Percentiles rank a stretch among this genome's conserved stretches.
Evolutionary conservation across 1,140 invertebrate genomes (phyloP).

Genomic region (Sarcophaga peregrina): DNA sequence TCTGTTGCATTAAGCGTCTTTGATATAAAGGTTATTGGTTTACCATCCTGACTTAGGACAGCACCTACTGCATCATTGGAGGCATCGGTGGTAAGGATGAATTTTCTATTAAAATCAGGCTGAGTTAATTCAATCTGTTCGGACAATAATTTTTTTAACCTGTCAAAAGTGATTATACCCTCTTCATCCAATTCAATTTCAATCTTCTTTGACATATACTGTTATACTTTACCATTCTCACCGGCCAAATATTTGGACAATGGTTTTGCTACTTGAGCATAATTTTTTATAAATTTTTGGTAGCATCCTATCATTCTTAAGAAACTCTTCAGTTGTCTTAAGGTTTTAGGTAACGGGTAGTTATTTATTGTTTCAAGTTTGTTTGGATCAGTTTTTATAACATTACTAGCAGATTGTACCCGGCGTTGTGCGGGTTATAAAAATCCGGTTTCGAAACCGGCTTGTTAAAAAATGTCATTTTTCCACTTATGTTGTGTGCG

Average conservation of each 20-base stretch:
- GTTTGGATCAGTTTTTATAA: background rate
- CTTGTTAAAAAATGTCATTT: too few relatives aligned
- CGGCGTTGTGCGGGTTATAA: too few relatives aligned
- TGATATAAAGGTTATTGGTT: too few relatives aligned
- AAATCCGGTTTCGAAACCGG: too few relatives aligned
- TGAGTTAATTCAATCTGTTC: slow-evolving; percentile 59
- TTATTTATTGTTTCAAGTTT: background rate
- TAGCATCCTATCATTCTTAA: background rate
- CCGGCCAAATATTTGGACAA: background rate
- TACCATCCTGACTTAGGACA: slow-evolving; percentile 56
- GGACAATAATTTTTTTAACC: slow-evolving; percentile 62
- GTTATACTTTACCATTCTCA: slow-evolving; percentile 45
- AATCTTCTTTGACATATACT: slow-evolving; percentile 46
- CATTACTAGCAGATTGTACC: too few relatives aligned
- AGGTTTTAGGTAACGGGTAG: background rate
- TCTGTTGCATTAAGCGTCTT: too few relatives aligned
- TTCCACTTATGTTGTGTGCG: too few relatives aligned
- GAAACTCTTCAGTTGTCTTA: background rate
- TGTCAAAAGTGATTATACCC: slow-evolving; percentile 58
- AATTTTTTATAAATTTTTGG: background rate
- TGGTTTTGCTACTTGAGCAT: background rate
- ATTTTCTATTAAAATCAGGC: slow-evolving; percentile 54
- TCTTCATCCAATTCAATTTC: slow-evolving; percentile 8
- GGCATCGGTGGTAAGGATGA: slow-evolving; percentile 55
- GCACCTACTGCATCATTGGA: slow-evolving; percentile 52